These are phyloP conservation scores for Arrhopalites spinosus DNA, from an alignment of 2,888 invertebrate species.

Conservation along the genomic window DNA sequence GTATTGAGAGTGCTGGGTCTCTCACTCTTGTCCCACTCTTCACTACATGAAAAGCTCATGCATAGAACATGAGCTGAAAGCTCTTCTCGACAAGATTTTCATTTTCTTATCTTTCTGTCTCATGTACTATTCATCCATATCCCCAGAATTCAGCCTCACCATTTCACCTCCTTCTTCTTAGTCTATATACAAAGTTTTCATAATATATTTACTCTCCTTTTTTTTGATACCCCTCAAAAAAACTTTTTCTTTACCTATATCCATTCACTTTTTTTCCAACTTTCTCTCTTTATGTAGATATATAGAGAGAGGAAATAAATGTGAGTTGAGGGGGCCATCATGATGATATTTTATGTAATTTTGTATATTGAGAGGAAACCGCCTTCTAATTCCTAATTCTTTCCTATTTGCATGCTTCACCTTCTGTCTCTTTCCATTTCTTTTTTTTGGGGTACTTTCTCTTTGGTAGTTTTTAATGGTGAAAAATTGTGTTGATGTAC, in stretches of 20 bases:
- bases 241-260: no score
- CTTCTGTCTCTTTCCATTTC: no score
- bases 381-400: no score
- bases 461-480: no score
- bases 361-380: no score
- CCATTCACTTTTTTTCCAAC: not conserved
- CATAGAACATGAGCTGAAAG: slow-evolving; percentile 21
- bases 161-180: not conserved
- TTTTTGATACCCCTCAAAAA: not conserved
- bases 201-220: not conserved
- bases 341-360: no score
- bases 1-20: no score
- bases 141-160: not conserved
- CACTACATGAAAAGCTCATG: not conserved
- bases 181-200: not conserved
- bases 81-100: slow-evolving; percentile 22
- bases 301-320: not conserved
- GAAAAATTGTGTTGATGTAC: no score
- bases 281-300: not conserved
- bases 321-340: no score
- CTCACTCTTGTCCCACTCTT: not conserved
- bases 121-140: slow-evolving; percentile 23
- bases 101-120: slow-evolving; percentile 11
- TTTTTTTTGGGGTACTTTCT: no score
- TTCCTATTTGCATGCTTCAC: no score